Evolutionary conservation across 2,888 invertebrate species (phyloP).

Genomic region (Eupelmus urozonus): DNA sequence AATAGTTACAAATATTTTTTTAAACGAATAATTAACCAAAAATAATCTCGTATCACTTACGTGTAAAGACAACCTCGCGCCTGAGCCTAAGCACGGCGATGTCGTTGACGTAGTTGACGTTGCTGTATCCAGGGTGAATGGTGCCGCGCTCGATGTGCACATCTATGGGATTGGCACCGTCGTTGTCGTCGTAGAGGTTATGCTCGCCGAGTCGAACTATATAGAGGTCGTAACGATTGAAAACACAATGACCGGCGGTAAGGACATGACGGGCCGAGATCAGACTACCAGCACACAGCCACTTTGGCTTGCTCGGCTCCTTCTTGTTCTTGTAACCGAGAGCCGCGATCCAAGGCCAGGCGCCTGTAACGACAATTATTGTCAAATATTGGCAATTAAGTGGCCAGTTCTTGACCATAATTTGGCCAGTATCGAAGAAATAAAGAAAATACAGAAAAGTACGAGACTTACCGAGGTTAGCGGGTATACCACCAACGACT

Average conservation of each 20-base stretch:
- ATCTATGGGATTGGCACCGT: constrained; percentile 82
- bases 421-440: too few relatives aligned
- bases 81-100: constrained; percentile 86
- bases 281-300: constrained; percentile 84
- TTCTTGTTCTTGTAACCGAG: constrained; percentile 82
- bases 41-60: constrained; percentile 71
- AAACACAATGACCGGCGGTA: constrained; percentile 89
- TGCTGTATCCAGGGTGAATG: constrained; percentile 85
- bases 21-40: too few relatives aligned
- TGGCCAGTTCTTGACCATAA: too few relatives aligned
- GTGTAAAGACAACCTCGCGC: constrained; percentile 79
- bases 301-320: constrained; percentile 72
- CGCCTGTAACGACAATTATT: constrained; percentile 78
- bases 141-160: constrained; percentile 81
- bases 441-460: too few relatives aligned
- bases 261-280: constrained; percentile 84
- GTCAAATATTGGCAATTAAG: too few relatives aligned
- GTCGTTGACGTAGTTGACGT: constrained; percentile 84
- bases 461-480: constrained; percentile 80
- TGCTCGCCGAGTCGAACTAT: constrained; percentile 88
- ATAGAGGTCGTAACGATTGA: constrained; percentile 66
- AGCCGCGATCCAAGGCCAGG: constrained; percentile 89
- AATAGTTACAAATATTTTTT: too few relatives aligned
- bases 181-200: constrained; percentile 82
- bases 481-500: constrained; percentile 86